These are phyloP conservation scores for Trichoplusia ni DNA, from an alignment of 1,140 invertebrate genomes.

Conservation along the genomic window DNA sequence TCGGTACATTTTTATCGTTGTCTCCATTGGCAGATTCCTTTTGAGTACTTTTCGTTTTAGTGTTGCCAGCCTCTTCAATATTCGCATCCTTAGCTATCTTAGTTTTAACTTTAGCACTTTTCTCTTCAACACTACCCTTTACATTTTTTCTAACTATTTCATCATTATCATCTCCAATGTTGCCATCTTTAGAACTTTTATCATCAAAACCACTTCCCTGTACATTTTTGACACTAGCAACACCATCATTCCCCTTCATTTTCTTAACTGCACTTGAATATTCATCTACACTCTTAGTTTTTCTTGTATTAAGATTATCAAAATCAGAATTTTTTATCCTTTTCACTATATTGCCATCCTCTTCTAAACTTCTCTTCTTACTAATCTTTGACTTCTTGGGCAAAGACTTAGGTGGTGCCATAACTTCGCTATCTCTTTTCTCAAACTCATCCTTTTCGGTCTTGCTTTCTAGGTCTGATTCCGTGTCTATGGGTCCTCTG, in stretches of 20 bases:
- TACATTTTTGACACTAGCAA: background rate
- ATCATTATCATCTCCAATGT: background rate
- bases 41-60: constrained; percentile 19
- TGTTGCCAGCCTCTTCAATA: too few relatives aligned
- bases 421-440: constrained; percentile 51
- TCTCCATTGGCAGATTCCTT: too few relatives aligned
- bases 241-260: background rate
- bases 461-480: constrained; percentile 44
- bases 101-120: background rate
- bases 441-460: constrained; percentile 7
- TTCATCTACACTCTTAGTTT: background rate
- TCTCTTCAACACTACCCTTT: constrained; percentile 5
- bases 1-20: too few relatives aligned
- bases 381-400: constrained; percentile 49
- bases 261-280: background rate
- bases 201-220: too few relatives aligned
- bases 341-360: constrained; percentile 1
- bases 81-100: too few relatives aligned
- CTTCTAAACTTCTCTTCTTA: background rate
- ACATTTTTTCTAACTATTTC: background rate
- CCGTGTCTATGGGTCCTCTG: constrained; percentile 34
- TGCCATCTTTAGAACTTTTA: background rate
- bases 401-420: constrained; percentile 64
- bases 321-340: constrained; percentile 10
- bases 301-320: background rate